Conservation (phyloP, 2,888 invertebrate species). For the Eupeodes latifasciatus region DNA sequence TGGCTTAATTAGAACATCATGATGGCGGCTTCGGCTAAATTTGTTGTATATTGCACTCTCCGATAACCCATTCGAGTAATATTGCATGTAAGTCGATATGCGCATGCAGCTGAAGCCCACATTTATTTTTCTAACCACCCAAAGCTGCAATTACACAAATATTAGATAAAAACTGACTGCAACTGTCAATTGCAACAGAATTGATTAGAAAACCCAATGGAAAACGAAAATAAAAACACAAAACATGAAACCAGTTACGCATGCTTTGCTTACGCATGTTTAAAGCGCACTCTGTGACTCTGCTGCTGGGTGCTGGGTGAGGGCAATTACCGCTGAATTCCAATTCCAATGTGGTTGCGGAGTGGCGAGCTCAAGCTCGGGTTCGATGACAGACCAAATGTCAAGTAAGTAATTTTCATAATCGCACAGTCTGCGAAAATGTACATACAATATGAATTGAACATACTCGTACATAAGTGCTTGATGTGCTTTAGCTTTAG, state of each 20-base stretch:
- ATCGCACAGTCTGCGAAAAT: conserved; percentile 56
- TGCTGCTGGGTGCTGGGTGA: conserved; percentile 1
- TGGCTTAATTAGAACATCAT: conserved; percentile 59
- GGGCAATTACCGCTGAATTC: conserved; percentile 74
- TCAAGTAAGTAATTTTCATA: conserved; percentile 75
- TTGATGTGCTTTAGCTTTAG: neutral
- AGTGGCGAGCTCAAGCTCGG: conserved; percentile 19
- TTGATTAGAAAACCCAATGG: conserved; percentile 11
- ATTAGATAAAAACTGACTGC: conserved; percentile 61
- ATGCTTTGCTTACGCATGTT: conserved; percentile 73
- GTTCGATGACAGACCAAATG: conserved; percentile 76
- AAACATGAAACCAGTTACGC: conserved; percentile 64
- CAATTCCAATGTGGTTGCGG: conserved; percentile 45
- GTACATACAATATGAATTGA: conserved; percentile 9
- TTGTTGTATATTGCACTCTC: conserved; percentile 52
- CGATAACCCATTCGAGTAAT: conserved; percentile 58
- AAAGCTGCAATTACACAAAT: conserved; percentile 70
- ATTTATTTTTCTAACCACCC: conserved; percentile 40
- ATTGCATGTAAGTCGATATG: conserved; percentile 64
- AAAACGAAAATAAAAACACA: conserved; percentile 6
- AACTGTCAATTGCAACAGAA: conserved; percentile 66
- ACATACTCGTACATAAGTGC: neutral
- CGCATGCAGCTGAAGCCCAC: conserved; percentile 53
- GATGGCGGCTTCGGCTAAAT: conserved; percentile 47
- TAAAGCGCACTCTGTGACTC: neutral